Conservation (phyloP, 1,140 invertebrate genomes). For the Spodoptera litura region DNA sequence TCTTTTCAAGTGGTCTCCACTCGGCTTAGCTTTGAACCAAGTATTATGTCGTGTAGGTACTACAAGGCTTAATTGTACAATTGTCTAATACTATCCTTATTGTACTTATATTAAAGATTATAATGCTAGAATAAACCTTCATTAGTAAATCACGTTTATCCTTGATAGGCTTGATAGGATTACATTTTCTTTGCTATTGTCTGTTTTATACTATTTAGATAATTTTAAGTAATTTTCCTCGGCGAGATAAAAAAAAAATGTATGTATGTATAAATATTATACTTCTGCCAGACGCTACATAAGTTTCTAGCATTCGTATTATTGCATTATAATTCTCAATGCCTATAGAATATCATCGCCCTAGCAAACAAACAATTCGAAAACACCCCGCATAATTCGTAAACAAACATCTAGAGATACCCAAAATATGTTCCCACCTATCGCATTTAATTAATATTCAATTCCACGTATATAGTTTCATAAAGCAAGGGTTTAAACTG, state of each 20-base stretch:
- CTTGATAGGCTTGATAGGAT: too few species aligned
- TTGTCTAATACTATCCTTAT: not conserved
- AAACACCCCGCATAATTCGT: not conserved
- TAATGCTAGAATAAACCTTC: not conserved
- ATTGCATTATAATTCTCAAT: too few species aligned
- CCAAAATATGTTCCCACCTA: conserved; percentile 41
- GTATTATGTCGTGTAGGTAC: conserved; percentile 22
- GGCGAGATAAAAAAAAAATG: too few species aligned
- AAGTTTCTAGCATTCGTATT: too few species aligned
- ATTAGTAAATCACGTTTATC: not conserved
- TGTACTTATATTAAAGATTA: not conserved
- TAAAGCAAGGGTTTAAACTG: conserved; percentile 75
- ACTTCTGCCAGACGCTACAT: too few species aligned
- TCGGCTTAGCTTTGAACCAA: conserved; percentile 60
- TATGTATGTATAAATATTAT: too few species aligned
- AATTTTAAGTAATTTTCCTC: too few species aligned
- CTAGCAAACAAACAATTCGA: not conserved
- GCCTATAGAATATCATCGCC: too few species aligned
- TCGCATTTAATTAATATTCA: conserved; percentile 67
- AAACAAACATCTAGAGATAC: conserved; percentile 17
- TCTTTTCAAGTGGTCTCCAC: conserved; percentile 71
- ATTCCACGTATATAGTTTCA: conserved; percentile 60
- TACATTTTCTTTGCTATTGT: too few species aligned
- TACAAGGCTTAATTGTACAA: not conserved
- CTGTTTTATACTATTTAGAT: too few species aligned